Evolutionary conservation across 2,113 vertebrate genomes (phyloP).

Genomic region (Dasyprocta punctata): DNA sequence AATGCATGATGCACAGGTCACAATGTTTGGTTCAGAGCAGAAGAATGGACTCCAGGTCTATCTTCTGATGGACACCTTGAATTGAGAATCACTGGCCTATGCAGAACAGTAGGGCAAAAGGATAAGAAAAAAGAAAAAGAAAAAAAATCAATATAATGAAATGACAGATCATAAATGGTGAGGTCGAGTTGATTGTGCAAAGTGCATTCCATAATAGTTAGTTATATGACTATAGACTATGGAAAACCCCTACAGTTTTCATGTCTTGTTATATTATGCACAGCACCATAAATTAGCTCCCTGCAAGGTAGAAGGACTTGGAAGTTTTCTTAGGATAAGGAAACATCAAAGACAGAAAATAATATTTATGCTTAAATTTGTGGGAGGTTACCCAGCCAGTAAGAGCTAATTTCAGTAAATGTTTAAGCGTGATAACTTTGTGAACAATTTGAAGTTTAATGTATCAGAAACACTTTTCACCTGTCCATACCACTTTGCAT

Average conservation of each 20-base stretch:
- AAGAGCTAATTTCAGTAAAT: neutral
- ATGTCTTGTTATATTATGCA: neutral
- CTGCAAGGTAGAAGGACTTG: neutral
- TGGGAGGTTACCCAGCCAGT: neutral
- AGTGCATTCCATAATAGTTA: neutral
- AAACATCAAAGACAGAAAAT: neutral
- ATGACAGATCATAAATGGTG: neutral
- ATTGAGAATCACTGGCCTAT: neutral
- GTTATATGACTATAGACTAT: neutral
- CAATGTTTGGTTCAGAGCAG: neutral
- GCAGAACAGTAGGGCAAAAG: neutral
- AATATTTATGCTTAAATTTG: neutral
- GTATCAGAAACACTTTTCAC: neutral
- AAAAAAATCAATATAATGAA: neutral
- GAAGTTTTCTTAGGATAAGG: neutral
- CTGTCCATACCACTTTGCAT: neutral
- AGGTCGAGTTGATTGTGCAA: neutral
- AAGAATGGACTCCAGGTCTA: neutral
- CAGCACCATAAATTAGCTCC: neutral
- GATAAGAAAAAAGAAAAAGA: neutral
- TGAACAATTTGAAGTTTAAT: neutral
- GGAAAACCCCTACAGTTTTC: neutral
- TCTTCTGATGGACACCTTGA: neutral
- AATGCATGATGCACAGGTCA: too few relatives aligned
- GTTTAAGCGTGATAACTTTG: neutral